Conservation (phyloP, 2,888 invertebrate species). For the Philaethria dido region DNA sequence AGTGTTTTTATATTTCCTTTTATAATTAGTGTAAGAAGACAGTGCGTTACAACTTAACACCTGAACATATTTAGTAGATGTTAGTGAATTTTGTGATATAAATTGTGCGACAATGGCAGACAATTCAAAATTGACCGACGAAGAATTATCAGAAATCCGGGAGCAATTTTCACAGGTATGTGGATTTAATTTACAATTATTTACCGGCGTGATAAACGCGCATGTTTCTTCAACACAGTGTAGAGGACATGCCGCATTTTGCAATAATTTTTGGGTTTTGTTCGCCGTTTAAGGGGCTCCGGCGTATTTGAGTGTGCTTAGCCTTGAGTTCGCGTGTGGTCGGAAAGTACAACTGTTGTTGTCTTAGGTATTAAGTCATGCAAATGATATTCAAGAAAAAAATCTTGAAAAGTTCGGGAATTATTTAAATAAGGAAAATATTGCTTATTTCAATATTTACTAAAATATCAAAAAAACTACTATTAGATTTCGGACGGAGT, state of each 20-base stretch:
- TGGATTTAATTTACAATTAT: slow-evolving; percentile 12
- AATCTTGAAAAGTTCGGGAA: neutral
- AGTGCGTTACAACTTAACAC: slow-evolving; percentile 54
- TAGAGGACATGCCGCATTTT: slow-evolving; percentile 32
- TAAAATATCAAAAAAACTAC: neutral
- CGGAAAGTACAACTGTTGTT: slow-evolving; percentile 32
- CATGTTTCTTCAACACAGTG: slow-evolving; percentile 21
- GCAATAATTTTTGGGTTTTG: slow-evolving; percentile 36
- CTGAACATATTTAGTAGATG: slow-evolving; percentile 57
- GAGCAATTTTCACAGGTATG: slow-evolving; percentile 90
- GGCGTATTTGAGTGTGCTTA: slow-evolving; percentile 44
- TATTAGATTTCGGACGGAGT: too few relatives aligned
- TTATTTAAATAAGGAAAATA: neutral
- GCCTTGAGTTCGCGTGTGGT: slow-evolving; percentile 57
- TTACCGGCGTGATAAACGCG: slow-evolving; percentile 30
- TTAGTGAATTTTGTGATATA: slow-evolving; percentile 71
- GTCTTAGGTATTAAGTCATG: neutral
- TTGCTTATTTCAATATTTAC: neutral
- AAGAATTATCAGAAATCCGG: slow-evolving; percentile 89
- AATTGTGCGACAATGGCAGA: slow-evolving; percentile 76
- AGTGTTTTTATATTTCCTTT: slow-evolving; percentile 54
- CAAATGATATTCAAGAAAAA: slow-evolving; percentile 6
- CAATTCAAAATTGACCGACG: slow-evolving; percentile 85
- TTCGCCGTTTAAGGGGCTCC: slow-evolving; percentile 13
- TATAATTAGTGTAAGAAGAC: slow-evolving; percentile 51